Conservation (phyloP, 2,113 vertebrate genomes). For the Microcebus murinus region DNA sequence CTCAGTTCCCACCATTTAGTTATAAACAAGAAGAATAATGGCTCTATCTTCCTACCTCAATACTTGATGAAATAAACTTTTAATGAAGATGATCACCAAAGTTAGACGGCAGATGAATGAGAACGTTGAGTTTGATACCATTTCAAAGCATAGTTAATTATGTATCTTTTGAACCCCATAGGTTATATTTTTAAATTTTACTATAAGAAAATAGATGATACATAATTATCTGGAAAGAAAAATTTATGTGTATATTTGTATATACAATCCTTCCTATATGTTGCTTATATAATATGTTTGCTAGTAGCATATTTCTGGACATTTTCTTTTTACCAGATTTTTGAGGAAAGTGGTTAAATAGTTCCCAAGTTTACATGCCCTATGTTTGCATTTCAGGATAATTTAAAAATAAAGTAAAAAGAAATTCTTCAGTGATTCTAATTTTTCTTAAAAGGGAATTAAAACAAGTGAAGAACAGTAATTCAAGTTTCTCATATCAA, state of each 20-base stretch:
- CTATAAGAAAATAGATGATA: neutral
- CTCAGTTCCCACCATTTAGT: neutral
- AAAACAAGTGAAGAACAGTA: neutral
- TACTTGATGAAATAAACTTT: slow-evolving; percentile 9
- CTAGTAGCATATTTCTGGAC: neutral
- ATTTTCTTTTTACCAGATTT: neutral
- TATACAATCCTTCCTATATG: neutral
- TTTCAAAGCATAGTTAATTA: neutral
- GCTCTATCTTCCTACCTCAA: neutral
- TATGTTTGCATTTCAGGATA: neutral
- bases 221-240: neutral
- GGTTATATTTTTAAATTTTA: neutral
- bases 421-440: neutral
- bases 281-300: neutral
- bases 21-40: slow-evolving; percentile 7
- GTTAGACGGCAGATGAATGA: neutral
- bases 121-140: neutral
- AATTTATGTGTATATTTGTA: neutral
- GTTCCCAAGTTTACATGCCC: neutral
- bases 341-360: neutral
- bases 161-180: neutral
- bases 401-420: slow-evolving; percentile 25
- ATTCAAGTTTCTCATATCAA: neutral
- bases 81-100: neutral
- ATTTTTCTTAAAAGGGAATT: neutral